Base-by-base conservation (phyloP, 2,888 invertebrate genomes). In the Itoplectis maculator region DNA sequence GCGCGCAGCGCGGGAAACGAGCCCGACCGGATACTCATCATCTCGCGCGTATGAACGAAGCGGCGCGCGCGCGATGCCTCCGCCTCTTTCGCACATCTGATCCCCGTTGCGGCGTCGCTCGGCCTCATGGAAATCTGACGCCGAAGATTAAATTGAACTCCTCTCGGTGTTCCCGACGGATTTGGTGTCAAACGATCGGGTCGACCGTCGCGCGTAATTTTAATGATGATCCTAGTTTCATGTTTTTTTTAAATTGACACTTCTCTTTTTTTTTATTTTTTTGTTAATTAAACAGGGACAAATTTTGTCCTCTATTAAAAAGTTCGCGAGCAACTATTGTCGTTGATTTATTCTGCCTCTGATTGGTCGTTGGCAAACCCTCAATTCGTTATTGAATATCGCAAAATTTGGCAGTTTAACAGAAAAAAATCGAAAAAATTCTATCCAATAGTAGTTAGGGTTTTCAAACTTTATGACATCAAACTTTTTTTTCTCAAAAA, bases 1-100 rank as follows among this genome's bases (percentile, higher is more conserved):
- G 37, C 37, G 61, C 49, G 20, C n/a, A n/a, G n/a, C n/a, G 29
- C 61, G 61, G 61, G 20, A 73, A 73, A 73, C 49, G 73, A 73
- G 73, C 47, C 54, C 18, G 18, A 37, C 35, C 61, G 20, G 37
- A 49, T 47, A 61, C 13, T 72, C 47, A 49, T 61, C 35, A 61
- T 37, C 13, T 73, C 49, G 20, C 49, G 20, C 59, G 18, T 47
- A 35, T 61, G 61, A n/a, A 49, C 61, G 29, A 29, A n/a, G 47
- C 61, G n/a, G n/a, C n/a, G n/a, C n/a, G n/a, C n/a, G n/a, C n/a
- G 35, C 61, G 37, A 37, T 37, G n/a, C 49, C 59, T 29, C 47
- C 15, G 59, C 47, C 47, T 29, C 35, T 47, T 35, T 47, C 13
- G 42, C 56, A 56, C 35, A 18, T n/a, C 11, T 59, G 47, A 59